Evolutionary conservation across 2,888 invertebrate species (phyloP), one percentile per base, ranked within the genome.

Genomic region (Gandaritis pyraliata): DNA sequence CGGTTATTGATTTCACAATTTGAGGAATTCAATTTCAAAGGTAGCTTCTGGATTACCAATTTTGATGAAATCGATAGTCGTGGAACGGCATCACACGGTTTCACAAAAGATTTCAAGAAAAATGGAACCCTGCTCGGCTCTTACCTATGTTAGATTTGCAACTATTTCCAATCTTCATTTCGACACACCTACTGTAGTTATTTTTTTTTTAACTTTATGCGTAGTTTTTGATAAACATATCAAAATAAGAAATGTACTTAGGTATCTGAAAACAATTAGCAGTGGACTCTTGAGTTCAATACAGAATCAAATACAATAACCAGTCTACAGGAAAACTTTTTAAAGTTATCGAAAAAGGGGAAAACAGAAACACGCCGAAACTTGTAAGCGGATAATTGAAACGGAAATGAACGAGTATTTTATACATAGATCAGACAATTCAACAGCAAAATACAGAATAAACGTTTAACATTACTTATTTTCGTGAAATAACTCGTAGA

Each of bases 1-100:
- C 64, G 47, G 33, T 48, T 60, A 64, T 64, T 57, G 64, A 48
- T 64, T 64, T 15, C 33, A 16, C 39, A 56, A 55, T 58, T 58
- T 51, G 30, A 49, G 39, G 39, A 64, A 52, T 59, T 48, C 49
- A 49, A 46, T 54, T 53, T 54, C n/a, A 45, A 18, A 18, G 46
- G 46, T 38, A 18, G 54, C 54, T 38, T 54, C 11, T 47, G 29
- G 13, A 29, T 47, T 47, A 47, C 30, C 29, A 46, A 46, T 46
- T 46, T 47, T 30, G 29, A 48, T 33, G 15, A 30, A 29, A 53
- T 39, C 38, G 12, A 29, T 46, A 33, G 23, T 23, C 23, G 23
- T 5, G 23, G 23, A 2, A 23, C 23, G 23, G 23, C 3, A 23
- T 23, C 23, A 23, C 6, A 23, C 23, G 23, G 23, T 23, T 23